phyloP scores from a whole-genome alignment of 2,888 invertebrate species.

The Gibbula magus region DNA sequence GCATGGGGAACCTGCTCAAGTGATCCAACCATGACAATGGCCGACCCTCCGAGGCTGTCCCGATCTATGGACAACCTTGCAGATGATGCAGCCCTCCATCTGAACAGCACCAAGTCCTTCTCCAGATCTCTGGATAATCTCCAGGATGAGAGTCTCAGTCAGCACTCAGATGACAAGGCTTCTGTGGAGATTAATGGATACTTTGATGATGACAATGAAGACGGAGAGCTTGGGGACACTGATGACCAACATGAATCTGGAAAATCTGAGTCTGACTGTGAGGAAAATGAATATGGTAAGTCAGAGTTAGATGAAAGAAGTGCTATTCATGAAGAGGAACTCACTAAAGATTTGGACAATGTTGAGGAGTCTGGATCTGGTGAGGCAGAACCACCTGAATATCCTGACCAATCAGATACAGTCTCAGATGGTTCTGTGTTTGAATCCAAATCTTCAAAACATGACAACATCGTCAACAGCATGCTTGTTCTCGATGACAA shows the following conservation, averaged over 20 bases:
- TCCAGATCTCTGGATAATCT: slow-evolving; percentile 2
- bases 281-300: not conserved
- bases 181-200: not conserved
- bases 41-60: not conserved
- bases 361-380: not conserved
- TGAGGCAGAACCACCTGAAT: not conserved
- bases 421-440: not conserved
- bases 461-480: not conserved
- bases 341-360: not conserved
- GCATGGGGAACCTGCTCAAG: no score
- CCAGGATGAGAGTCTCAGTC: not conserved
- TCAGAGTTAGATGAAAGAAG: not conserved
- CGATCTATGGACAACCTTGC: not conserved
- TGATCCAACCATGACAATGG: not conserved
- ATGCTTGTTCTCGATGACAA: slow-evolving; percentile 2
- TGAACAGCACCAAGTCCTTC: not conserved
- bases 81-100: not conserved
- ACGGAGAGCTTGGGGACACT: not conserved
- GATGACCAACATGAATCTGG: not conserved
- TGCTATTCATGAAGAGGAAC: not conserved
- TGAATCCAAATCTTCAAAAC: slow-evolving; percentile 15
- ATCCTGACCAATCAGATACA: not conserved
- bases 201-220: slow-evolving; percentile 19
- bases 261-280: not conserved
- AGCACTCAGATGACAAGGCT: not conserved